Conservation (phyloP, 2,797 vertebrate species). For the Oryzias dopingdopingensis region DNA sequence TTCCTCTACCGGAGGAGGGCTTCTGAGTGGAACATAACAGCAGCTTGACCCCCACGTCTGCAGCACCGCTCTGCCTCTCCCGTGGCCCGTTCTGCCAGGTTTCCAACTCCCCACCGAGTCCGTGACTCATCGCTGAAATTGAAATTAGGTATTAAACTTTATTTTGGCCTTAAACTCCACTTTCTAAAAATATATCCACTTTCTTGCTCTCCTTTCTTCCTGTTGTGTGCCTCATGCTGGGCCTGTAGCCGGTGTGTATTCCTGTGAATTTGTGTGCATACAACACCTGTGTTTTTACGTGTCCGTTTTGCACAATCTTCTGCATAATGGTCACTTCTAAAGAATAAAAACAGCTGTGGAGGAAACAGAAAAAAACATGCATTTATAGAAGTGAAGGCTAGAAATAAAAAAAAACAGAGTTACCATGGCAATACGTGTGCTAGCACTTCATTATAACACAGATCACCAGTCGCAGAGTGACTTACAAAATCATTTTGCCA, state of each 20-base stretch:
- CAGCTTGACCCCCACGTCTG: slow-evolving; percentile 38
- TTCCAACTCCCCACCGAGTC: slow-evolving; percentile 29
- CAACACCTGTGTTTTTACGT: slow-evolving; percentile 14
- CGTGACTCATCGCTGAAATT: slow-evolving; percentile 39
- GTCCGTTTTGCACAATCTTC: slow-evolving; percentile 17
- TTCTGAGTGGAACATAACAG: slow-evolving; percentile 25
- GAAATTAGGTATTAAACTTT: slow-evolving; percentile 55
- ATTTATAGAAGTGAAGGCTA: slow-evolving; percentile 8
- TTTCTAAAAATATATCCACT: slow-evolving; percentile 50
- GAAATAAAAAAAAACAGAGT: slow-evolving; percentile 24
- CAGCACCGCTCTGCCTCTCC: slow-evolving; percentile 22
- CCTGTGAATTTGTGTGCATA: background rate
- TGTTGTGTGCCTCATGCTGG: slow-evolving; percentile 24
- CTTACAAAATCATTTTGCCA: too few relatives aligned
- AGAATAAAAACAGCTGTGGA: background rate
- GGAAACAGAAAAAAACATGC: background rate
- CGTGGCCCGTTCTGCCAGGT: slow-evolving; percentile 19
- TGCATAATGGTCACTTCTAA: background rate
- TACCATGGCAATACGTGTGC: slow-evolving; percentile 45
- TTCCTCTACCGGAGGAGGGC: slow-evolving; percentile 25
- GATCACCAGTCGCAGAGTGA: slow-evolving; percentile 23
- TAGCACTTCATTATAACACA: slow-evolving; percentile 21
- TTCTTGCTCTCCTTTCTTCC: slow-evolving; percentile 24
- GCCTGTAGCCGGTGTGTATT: background rate
- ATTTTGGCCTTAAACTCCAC: slow-evolving; percentile 16